Conservation (phyloP, 2,113 vertebrate species). For the Silurus glanis region DNA sequence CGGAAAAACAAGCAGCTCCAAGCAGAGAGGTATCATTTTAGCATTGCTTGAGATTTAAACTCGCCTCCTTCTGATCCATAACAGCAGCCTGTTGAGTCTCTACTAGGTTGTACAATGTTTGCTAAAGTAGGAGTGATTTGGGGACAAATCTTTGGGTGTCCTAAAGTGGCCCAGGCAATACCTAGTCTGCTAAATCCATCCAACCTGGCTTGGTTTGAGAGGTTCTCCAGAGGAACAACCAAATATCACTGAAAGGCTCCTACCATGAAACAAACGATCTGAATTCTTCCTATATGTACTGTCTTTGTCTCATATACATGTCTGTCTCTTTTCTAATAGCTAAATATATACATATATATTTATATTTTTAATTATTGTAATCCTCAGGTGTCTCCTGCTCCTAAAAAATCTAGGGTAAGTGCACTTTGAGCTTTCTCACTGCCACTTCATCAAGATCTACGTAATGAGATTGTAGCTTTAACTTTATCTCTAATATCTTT, state of each 20-base stretch:
- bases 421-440: neutral
- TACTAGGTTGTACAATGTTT: neutral
- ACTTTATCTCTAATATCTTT: conserved; percentile 1
- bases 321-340: neutral
- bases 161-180: neutral
- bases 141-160: neutral
- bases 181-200: neutral
- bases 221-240: neutral
- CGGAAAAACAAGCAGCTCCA: neutral
- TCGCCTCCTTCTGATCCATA: neutral
- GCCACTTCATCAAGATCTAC: neutral
- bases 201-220: neutral
- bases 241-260: neutral
- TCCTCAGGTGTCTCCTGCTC: conserved; percentile 73
- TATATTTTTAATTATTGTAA: conserved; percentile 30
- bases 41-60: neutral
- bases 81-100: neutral
- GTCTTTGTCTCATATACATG: neutral
- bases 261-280: neutral
- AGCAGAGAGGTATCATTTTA: neutral
- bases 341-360: conserved; percentile 6
- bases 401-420: conserved; percentile 79
- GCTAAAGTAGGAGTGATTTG: neutral
- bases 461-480: neutral
- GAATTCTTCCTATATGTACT: neutral